Evolutionary conservation across 1,140 invertebrate species (phyloP).

Genomic region (Mamestra configurata): DNA sequence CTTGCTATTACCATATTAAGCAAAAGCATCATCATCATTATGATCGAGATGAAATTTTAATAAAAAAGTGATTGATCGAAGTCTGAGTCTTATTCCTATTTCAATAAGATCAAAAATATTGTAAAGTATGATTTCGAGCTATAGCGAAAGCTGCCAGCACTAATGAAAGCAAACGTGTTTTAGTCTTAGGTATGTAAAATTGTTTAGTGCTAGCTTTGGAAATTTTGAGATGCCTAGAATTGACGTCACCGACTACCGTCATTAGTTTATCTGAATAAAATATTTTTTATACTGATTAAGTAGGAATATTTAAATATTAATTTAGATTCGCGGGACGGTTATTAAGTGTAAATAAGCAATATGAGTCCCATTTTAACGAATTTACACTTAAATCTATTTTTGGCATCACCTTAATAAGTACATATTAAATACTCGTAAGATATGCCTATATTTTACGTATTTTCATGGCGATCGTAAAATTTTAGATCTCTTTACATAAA

Average conservation of each 20-base stretch:
- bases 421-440: background rate
- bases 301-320: background rate
- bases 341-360: background rate
- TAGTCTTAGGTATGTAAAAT: constrained; percentile 45
- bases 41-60: constrained; percentile 36
- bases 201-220: constrained; percentile 30
- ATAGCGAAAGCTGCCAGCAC: constrained; percentile 53
- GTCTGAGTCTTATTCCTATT: constrained; percentile 45
- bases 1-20: constrained; percentile 37
- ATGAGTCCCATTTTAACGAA: background rate
- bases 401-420: background rate
- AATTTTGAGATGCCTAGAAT: background rate
- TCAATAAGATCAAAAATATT: constrained; percentile 51
- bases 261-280: background rate
- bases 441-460: background rate
- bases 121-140: constrained; percentile 18
- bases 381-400: background rate
- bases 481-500: background rate
- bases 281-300: background rate
- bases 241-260: background rate
- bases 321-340: background rate
- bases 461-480: background rate
- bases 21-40: constrained; percentile 48
- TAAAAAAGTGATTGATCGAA: constrained; percentile 47
- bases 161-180: constrained; percentile 54